Evolutionary conservation across 2,888 invertebrate species (phyloP), one percentile per base, ranked within the genome.

Genomic region (Agrilus cyanescens): DNA sequence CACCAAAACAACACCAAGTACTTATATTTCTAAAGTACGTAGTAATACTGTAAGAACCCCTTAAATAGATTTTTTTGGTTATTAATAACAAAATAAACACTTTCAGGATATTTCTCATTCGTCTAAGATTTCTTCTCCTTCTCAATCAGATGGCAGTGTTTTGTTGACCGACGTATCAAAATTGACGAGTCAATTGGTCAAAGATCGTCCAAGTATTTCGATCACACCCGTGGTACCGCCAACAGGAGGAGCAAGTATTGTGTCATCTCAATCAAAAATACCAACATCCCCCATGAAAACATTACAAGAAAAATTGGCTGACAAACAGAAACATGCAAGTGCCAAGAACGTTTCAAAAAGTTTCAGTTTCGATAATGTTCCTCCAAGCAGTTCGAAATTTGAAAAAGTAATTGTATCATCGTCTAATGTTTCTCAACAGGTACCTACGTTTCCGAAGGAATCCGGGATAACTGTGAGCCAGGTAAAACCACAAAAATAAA

Each of bases 241-340:
- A 25, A 25, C 25, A 25, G 25, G 25, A 10, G 25, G 25, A 8
- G 4, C 10, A 10, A 46, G 37, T 12, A 40, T 16, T 38, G 40
- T 18, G 4, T 39, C 32, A 18, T 20, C 33, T 18, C 42, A 48
- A 7, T 48, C 52, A n/a, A 46, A 52, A 38, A 33, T 47, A 34
- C 39, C 54, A 12, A 50, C 52, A 25, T 50, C 54, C 7, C 30
- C 52, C 4, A 74, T 74, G 1, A 80, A 80, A 64, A 80, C 81
- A 1, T 58, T 81, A 43, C 80, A 81, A 55, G 79, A 81, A 57
- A 80, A 80, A 59, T 60, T 81, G 42, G 80, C 80, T 0, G 80
- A 81, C 49, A 69, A 75, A 45, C 75, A 79, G 48, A 80, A 80
- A 55, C 60, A 59, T 29, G 45, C 37, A 5, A 40, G 41, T 16